Conservation (phyloP, 2,888 invertebrate species). For the Pristionchus mayeri region DNA sequence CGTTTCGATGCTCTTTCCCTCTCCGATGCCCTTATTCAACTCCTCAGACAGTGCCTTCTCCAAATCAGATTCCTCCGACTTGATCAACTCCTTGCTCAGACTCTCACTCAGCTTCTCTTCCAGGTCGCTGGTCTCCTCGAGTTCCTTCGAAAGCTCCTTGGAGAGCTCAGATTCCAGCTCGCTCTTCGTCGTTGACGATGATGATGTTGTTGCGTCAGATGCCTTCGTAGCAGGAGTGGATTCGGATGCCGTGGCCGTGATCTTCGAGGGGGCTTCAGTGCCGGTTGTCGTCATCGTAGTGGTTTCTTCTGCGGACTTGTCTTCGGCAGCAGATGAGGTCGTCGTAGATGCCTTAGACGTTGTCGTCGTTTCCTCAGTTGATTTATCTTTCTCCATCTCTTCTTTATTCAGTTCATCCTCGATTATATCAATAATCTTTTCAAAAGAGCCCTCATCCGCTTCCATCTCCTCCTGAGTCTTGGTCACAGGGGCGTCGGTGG, state of each 20-base stretch:
- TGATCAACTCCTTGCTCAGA: neutral
- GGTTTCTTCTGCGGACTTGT: neutral
- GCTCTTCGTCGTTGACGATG: neutral
- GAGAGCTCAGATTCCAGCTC: constrained; percentile 19
- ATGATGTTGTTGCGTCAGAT: no score
- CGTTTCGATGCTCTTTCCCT: neutral
- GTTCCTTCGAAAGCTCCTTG: constrained; percentile 32
- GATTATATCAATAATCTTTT: neutral
- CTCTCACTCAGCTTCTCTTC: neutral
- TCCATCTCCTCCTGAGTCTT: neutral
- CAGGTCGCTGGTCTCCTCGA: neutral
- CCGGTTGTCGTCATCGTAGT: neutral
- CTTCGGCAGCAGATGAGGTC: neutral
- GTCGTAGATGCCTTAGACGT: neutral
- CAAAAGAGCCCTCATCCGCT: constrained; percentile 9
- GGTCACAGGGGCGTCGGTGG: neutral
- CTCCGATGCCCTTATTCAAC: neutral
- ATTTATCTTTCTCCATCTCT: neutral
- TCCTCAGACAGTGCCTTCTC: neutral
- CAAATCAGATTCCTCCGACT: neutral
- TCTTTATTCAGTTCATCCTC: constrained; percentile 40
- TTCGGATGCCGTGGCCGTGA: neutral
- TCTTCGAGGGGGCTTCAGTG: neutral
- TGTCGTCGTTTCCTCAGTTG: neutral
- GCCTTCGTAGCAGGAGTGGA: neutral